Percentiles rank a stretch among this genome's conserved stretches.
These are phyloP conservation scores for Taphrorychus bicolor DNA, from an alignment of 2,888 invertebrate species.

Conservation along the genomic window DNA sequence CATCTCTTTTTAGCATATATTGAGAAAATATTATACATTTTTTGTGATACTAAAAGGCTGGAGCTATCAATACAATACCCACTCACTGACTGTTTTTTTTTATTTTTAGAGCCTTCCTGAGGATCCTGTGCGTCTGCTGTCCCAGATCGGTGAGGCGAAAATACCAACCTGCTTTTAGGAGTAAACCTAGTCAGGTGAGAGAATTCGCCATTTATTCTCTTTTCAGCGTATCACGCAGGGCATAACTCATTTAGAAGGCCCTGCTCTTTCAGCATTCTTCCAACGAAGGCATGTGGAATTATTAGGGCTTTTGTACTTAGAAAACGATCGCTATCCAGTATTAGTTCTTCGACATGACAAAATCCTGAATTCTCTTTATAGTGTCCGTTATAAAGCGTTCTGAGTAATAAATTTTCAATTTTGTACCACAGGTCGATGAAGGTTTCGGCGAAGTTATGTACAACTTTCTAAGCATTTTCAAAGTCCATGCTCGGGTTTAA, in stretches of 20 bases:
- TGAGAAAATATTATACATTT: too few species aligned
- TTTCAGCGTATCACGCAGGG: conserved; percentile 9
- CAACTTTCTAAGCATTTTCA: conserved; percentile 49
- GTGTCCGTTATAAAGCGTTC: too few species aligned
- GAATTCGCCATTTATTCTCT: conserved; percentile 15
- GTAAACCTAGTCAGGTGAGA: conserved; percentile 83
- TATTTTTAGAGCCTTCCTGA: conserved; percentile 85
- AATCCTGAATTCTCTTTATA: neutral
- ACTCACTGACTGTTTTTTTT: neutral
- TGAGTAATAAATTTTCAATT: conserved; percentile 13
- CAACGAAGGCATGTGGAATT: neutral
- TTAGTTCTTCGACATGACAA: neutral
- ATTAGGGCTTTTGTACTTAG: neutral
- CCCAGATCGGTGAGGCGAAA: conserved; percentile 80
- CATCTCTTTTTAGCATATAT: too few species aligned
- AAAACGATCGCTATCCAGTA: neutral
- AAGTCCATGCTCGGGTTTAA: conserved; percentile 46
- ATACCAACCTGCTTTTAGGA: conserved; percentile 85
- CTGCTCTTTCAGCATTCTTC: conserved; percentile 5
- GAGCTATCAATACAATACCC: too few species aligned
- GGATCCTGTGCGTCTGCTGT: conserved; percentile 90
- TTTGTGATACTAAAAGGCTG: too few species aligned
- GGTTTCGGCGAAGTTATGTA: conserved; percentile 49
- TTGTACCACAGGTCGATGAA: conserved; percentile 46
- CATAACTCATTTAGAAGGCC: neutral